Base-by-base conservation (phyloP, 2,797 vertebrate genomes). In the Eupleurogrammus muticus region DNA sequence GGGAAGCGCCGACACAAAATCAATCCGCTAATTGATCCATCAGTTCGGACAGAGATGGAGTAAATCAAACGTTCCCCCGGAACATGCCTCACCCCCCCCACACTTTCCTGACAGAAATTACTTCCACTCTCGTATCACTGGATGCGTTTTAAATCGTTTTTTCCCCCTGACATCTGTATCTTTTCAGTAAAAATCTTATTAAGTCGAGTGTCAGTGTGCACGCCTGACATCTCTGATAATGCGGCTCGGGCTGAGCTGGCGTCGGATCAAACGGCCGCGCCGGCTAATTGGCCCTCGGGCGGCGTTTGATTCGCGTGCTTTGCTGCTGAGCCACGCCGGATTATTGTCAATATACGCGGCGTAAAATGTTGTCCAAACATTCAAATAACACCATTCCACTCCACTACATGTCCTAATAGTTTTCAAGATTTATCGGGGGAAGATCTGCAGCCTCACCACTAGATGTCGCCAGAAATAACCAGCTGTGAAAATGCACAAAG, bases 121-220 rank as follows among this genome's bases (percentile, higher is more conserved):
- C 28, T 34, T 34, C 23, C 20, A 52, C 55, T 58, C 19, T 7
- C 32, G 51, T 21, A 35, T 49, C 46, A 36, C 16, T 23, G 38
- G 52, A 70, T 66, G 2, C 5, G 66, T 72, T n/a, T 62, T 46
- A 3, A 65, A 60, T 51, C 2, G 62, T 28, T 58, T 55, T n/a
- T n/a, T n/a, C n/a, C 55, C 44, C 38, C 36, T 58, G 47, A 71
- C 62, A 67, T 57, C 34, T 75, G 42, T n/a, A 58, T 2, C 35
- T 76, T 70, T 59, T 35, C 9, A 63, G 62, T 32, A 36, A 38
- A n/a, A 21, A 40, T 62, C 28, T 32, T 53, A 62, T 63, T 34
- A 35, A 16, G 56, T 28, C 32, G 60, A 32, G 55, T 69, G 50
- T 42, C 71, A 34, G 35, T 8, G 53, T 12, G 7, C 40, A 5